Evolutionary conservation across 2,113 vertebrate genomes (phyloP).

Genomic region (Anser brachyrhynchus): DNA sequence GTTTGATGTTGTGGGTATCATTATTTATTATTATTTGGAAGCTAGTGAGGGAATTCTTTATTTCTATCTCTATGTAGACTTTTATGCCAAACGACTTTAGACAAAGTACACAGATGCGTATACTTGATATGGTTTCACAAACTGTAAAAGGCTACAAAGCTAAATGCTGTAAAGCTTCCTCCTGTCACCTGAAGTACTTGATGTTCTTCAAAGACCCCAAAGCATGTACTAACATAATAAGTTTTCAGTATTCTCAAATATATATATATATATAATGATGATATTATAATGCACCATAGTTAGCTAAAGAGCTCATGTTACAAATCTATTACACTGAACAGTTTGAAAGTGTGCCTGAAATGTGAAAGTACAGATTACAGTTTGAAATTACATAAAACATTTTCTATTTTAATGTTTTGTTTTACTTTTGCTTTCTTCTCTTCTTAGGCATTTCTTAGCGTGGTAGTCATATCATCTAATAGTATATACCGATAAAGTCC

Average conservation of each 20-base stretch:
- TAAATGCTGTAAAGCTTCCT: background rate
- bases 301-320: background rate
- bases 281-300: background rate
- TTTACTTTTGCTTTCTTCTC: background rate
- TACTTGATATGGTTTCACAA: background rate
- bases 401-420: background rate
- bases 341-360: background rate
- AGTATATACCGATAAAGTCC: background rate
- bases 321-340: background rate
- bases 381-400: background rate
- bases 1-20: background rate
- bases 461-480: background rate
- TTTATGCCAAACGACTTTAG: background rate
- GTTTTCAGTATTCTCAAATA: background rate
- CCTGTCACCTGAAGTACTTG: background rate
- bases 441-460: background rate
- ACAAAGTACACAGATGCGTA: background rate
- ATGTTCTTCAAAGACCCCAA: background rate
- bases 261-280: background rate
- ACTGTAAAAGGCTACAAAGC: background rate
- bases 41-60: background rate
- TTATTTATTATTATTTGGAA: constrained; percentile 2
- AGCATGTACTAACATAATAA: background rate
- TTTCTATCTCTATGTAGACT: background rate
- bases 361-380: too few relatives aligned